phyloP scores from a whole-genome alignment of 2,888 invertebrate genomes.

The Phaonia tiefii region DNA sequence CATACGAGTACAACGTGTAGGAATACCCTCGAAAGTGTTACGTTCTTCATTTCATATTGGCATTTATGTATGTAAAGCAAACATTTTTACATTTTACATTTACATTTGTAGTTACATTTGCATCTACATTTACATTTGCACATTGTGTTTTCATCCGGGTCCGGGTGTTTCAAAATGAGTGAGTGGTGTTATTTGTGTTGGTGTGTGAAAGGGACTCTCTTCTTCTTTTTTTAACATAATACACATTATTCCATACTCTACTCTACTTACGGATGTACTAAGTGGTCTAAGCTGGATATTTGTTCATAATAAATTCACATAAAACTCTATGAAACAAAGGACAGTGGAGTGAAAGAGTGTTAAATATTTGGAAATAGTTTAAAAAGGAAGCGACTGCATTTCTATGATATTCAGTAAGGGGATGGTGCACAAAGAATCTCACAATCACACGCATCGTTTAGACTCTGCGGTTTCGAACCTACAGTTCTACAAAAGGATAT shows the following conservation, averaged over 20 bases:
- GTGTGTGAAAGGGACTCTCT: neutral
- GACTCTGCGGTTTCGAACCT: too few species aligned
- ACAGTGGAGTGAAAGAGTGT: too few species aligned
- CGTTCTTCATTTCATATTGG: conserved; percentile 3
- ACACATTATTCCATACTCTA: conserved; percentile 26
- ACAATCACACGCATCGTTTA: too few species aligned
- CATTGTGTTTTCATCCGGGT: neutral
- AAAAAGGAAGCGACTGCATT: too few species aligned
- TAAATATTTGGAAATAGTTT: too few species aligned
- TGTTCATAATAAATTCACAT: conserved; percentile 41
- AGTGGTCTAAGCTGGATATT: conserved; percentile 37
- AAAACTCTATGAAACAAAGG: too few species aligned
- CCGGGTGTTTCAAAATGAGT: neutral
- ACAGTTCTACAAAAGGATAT: too few species aligned
- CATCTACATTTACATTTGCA: conserved; percentile 12
- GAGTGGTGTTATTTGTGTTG: neutral
- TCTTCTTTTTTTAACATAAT: conserved; percentile 28
- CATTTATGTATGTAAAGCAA: conserved; percentile 6
- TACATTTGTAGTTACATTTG: conserved; percentile 22
- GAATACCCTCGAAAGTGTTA: conserved; percentile 23
- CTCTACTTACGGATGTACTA: conserved; percentile 52
- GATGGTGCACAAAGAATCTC: too few species aligned
- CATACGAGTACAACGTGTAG: neutral
- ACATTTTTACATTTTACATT: conserved; percentile 19
- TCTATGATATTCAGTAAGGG: too few species aligned